Conservation (phyloP, 2,888 invertebrate species). For the Eupithecia insigniata region DNA sequence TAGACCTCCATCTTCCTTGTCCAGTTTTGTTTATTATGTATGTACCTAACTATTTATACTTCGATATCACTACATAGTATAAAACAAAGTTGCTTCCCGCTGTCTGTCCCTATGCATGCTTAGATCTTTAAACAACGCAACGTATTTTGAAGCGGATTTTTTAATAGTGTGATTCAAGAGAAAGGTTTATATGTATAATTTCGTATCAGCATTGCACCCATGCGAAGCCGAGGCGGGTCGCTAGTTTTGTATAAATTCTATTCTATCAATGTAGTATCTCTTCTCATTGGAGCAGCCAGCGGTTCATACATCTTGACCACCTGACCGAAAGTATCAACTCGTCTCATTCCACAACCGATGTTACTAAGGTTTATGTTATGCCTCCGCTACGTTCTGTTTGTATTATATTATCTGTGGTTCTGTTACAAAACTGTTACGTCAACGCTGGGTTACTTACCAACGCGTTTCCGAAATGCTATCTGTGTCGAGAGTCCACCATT, state of each 20-base stretch:
- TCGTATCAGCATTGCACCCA: no score
- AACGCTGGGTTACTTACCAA: not conserved
- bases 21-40: not conserved
- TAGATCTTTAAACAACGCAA: no score
- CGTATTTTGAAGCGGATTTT: no score
- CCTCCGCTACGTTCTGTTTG: not conserved
- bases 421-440: constrained; percentile 14
- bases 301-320: not conserved
- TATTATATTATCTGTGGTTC: not conserved
- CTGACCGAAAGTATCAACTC: constrained; percentile 10
- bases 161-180: no score
- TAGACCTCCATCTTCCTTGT: not conserved
- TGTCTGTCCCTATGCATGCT: no score
- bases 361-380: constrained; percentile 6
- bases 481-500: not conserved
- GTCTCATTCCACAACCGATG: not conserved
- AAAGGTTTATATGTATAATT: no score
- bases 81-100: no score
- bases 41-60: not conserved
- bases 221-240: no score
- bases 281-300: not conserved
- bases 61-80: no score
- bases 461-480: not conserved
- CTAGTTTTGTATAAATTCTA: no score
- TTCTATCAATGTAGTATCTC: not conserved